phyloP scores from a whole-genome alignment of 2,888 invertebrate genomes.

The Hemaris fuciformis region DNA sequence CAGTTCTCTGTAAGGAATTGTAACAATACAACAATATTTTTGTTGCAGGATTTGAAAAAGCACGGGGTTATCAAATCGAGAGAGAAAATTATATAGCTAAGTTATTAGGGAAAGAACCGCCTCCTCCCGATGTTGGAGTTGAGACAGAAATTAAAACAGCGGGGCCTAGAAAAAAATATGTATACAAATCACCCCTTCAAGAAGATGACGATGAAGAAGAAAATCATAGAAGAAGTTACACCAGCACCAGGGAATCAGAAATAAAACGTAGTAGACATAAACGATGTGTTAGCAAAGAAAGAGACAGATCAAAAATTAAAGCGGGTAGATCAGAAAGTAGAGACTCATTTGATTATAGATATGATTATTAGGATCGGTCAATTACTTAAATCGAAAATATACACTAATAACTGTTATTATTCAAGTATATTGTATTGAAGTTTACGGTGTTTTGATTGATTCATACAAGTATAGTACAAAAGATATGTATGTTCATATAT shows the following conservation, averaged over 20 bases:
- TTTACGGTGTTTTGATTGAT: too few relatives aligned
- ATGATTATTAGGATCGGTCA: constrained; percentile 45
- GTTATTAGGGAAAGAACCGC: constrained; percentile 46
- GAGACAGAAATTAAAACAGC: constrained; percentile 40
- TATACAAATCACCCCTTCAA: constrained; percentile 32
- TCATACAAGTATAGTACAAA: too few relatives aligned
- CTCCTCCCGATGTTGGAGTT: constrained; percentile 44
- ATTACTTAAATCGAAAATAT: neutral
- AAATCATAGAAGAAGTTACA: constrained; percentile 19
- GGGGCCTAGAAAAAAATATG: constrained; percentile 14
- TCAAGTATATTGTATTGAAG: neutral
- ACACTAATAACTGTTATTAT: neutral
- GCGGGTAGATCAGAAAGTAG: neutral
- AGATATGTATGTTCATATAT: too few relatives aligned
- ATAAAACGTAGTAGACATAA: constrained; percentile 18
- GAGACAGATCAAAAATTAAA: neutral
- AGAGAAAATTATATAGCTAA: constrained; percentile 79
- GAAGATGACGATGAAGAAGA: constrained; percentile 25
- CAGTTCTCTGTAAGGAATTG: constrained; percentile 17
- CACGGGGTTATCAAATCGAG: constrained; percentile 86
- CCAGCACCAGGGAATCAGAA: constrained; percentile 15
- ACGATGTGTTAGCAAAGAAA: neutral
- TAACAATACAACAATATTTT: neutral
- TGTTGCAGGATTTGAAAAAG: constrained; percentile 81
- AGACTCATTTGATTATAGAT: constrained; percentile 42